Conservation (phyloP, 2,113 vertebrate species). For the Uria aalge region DNA sequence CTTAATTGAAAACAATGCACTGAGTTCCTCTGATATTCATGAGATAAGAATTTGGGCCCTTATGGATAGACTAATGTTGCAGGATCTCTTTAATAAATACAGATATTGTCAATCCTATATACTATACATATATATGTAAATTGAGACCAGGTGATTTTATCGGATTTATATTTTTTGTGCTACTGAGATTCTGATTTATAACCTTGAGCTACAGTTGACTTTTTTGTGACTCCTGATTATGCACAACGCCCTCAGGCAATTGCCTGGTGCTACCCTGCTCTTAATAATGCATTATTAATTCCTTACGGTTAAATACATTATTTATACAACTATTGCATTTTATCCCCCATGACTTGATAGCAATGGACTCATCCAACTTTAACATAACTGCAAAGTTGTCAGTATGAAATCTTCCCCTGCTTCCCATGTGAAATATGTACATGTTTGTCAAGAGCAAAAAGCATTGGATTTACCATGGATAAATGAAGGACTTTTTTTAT, state of each 20-base stretch:
- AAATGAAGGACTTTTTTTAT: not conserved
- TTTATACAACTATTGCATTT: conserved; percentile 17
- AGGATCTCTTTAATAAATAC: not conserved
- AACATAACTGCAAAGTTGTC: not conserved
- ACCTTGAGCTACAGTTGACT: not conserved
- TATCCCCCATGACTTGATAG: not conserved
- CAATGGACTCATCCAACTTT: not conserved
- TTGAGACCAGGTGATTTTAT: not conserved
- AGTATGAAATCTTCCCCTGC: not conserved
- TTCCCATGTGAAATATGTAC: not conserved
- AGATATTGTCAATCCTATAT: not conserved
- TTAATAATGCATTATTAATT: conserved; percentile 38
- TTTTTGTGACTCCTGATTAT: not conserved
- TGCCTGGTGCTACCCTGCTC: not conserved
- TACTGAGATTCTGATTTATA: not conserved
- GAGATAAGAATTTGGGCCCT: not conserved
- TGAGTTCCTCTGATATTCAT: not conserved
- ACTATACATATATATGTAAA: not conserved
- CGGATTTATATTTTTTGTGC: not conserved
- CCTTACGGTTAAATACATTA: not conserved
- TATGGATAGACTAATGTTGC: not conserved
- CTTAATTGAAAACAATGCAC: not conserved
- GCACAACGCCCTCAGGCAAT: not conserved
- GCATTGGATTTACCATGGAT: not conserved
- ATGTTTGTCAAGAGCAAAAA: not conserved